A percentile compares a stretch with the other conserved stretches of the same genome.
Evolutionary conservation across 2,888 invertebrate species (phyloP).

Genomic region (Cryptophagus acutangulus): DNA sequence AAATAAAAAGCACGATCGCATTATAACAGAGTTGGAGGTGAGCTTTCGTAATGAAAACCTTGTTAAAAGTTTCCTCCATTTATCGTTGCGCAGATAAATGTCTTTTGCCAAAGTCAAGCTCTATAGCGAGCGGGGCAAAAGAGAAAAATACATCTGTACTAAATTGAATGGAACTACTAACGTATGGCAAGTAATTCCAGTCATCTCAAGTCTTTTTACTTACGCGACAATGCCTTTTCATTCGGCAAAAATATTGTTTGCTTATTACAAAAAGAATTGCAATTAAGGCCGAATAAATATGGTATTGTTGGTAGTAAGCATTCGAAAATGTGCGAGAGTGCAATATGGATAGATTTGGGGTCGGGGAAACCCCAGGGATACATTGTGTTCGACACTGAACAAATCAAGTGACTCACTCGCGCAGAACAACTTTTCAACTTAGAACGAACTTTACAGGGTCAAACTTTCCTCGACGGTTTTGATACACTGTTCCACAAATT

Average conservation of each 20-base stretch:
- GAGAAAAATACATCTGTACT: slow-evolving; percentile 37
- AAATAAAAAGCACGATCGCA: slow-evolving; percentile 29
- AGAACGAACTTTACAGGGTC: slow-evolving; percentile 19
- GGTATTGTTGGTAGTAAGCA: too few species aligned
- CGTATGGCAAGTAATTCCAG: too few species aligned
- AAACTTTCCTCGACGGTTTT: too few species aligned
- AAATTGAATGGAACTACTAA: slow-evolving; percentile 41
- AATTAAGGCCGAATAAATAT: too few species aligned
- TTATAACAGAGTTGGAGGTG: slow-evolving; percentile 36
- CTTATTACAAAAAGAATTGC: too few species aligned
- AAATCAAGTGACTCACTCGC: slow-evolving; percentile 22
- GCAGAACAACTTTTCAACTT: slow-evolving; percentile 19
- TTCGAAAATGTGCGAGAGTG: too few species aligned
- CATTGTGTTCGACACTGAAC: slow-evolving; percentile 23
- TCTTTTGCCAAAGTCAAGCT: slow-evolving; percentile 37
- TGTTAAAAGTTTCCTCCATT: slow-evolving; percentile 44
- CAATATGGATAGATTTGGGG: slow-evolving; percentile 6
- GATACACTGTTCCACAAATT: too few species aligned
- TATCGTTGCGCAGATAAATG: slow-evolving; percentile 41
- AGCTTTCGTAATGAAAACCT: slow-evolving; percentile 42
- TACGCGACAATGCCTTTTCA: too few species aligned
- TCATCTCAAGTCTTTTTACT: too few species aligned
- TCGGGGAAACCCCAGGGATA: slow-evolving; percentile 13
- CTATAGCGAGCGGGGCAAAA: slow-evolving; percentile 32
- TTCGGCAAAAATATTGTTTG: too few species aligned